Conservation (phyloP, 2,888 invertebrate genomes). For the Chesias legatella region DNA sequence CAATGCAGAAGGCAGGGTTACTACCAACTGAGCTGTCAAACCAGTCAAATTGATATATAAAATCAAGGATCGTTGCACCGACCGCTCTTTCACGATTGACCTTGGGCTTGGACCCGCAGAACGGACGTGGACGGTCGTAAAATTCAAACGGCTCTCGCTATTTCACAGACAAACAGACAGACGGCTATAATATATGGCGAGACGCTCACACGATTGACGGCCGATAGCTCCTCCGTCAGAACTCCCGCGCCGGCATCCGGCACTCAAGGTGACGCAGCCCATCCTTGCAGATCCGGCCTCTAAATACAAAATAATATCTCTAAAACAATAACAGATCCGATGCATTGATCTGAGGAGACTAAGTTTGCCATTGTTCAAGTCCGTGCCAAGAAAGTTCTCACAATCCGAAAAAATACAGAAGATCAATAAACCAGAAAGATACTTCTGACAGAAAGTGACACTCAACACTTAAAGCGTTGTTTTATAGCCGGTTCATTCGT, state of each 20-base stretch:
- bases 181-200: constrained; percentile 65
- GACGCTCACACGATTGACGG: constrained; percentile 73
- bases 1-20: no score
- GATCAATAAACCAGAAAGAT: constrained; percentile 26
- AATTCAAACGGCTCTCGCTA: constrained; percentile 66
- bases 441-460: constrained; percentile 40
- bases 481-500: constrained; percentile 29
- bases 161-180: constrained; percentile 65
- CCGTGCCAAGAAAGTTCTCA: neutral
- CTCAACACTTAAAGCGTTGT: constrained; percentile 35
- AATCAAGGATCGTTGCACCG: constrained; percentile 36
- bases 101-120: constrained; percentile 63
- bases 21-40: no score
- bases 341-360: constrained; percentile 3
- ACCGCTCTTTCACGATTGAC: constrained; percentile 48
- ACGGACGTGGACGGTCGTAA: constrained; percentile 74
- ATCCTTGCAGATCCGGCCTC: constrained; percentile 71
- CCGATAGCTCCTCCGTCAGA: constrained; percentile 70
- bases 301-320: constrained; percentile 29
- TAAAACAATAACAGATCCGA: constrained; percentile 3
- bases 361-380: neutral
- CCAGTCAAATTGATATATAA: constrained; percentile 15
- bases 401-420: constrained; percentile 6
- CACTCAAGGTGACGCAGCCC: constrained; percentile 74
- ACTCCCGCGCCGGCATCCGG: constrained; percentile 69